These are phyloP conservation scores for Aleiodes alternator DNA, from an alignment of 2,888 invertebrate genomes.

Conservation along the genomic window DNA sequence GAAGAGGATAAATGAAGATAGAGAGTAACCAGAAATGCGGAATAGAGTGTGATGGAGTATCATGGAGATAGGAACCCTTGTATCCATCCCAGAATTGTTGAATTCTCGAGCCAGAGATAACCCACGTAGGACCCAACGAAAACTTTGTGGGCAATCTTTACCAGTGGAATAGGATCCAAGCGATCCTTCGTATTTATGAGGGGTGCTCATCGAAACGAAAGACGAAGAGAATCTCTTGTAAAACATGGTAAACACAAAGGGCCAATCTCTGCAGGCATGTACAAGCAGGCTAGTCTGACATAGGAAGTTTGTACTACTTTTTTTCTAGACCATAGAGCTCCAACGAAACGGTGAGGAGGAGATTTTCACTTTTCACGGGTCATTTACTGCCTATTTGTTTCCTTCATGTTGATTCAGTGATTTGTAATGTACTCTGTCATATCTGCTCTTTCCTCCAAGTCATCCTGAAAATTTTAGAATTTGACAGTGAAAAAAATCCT, in stretches of 20 bases:
- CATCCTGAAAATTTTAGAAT: not conserved
- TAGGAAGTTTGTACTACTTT: slow-evolving; percentile 43
- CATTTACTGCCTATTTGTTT: slow-evolving; percentile 42
- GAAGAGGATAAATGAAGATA: slow-evolving; percentile 23
- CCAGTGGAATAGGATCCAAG: slow-evolving; percentile 33
- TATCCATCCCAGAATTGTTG: slow-evolving; percentile 37
- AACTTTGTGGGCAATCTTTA: slow-evolving; percentile 31
- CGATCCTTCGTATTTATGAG: slow-evolving; percentile 62
- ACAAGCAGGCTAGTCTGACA: slow-evolving; percentile 26
- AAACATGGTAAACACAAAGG: slow-evolving; percentile 32
- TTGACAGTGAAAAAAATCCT: not conserved
- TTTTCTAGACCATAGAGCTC: slow-evolving; percentile 60
- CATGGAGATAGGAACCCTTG: slow-evolving; percentile 25
- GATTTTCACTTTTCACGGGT: slow-evolving; percentile 39
- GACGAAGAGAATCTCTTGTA: slow-evolving; percentile 36
- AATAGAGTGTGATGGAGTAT: slow-evolving; percentile 4
- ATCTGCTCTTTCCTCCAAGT: not conserved
- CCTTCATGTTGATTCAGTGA: slow-evolving; percentile 38
- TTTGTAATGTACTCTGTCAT: not conserved
- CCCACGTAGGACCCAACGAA: slow-evolving; percentile 36
- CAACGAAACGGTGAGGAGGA: slow-evolving; percentile 55
- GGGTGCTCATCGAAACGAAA: slow-evolving; percentile 55
- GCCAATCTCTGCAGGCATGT: slow-evolving; percentile 29
- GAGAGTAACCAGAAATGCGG: not conserved
- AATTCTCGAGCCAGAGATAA: slow-evolving; percentile 26